Base-by-base conservation (phyloP, 2,797 vertebrate species). In the Channa striata region DNA sequence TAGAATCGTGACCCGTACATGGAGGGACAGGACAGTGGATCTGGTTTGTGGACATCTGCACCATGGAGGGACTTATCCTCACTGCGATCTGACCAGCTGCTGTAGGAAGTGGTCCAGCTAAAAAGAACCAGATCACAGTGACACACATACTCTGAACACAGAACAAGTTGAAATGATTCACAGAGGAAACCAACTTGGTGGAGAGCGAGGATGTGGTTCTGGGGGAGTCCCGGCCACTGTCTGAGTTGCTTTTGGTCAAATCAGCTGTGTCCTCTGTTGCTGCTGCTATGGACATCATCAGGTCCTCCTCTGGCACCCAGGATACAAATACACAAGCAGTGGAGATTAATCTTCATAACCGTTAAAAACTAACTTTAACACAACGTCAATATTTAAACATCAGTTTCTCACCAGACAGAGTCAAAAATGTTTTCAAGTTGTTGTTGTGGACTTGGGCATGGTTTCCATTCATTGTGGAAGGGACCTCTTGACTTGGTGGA, bases 221-320 rank as follows among this genome's bases (percentile, higher is more conserved):
- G 0, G 92, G 92, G 10, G 95, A 95, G 61, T 91, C 93, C 48
- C 86, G 50, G 5, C 94, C 94, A 8, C 95, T 95, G 83, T 95
- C 94, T 1, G 92, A 93, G 72, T 80, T 91, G 42, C 77, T 86
- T 56, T 81, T 91, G 40, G 44, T 64, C 8, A 21, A 20, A 37
- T 74, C 69, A n/a, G 39, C 21, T 19, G 76, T 50, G 21, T 90
- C 88, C 7, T 86, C 81, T 39, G 77, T 72, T 56, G 84, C 78
- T 30, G 84, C 86, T 66, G 84, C 82, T 65, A 92, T 89, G 12
- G 88, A 91, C 74, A 78, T 88, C 23, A 94, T 81, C 39, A 94
- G 87, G 58, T 94, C 88, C 74, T 94, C 91, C 58, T 94, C 95
- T 95, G 78, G 60, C 6, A 54, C 14, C 30, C 52, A 14, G 48